Conservation (phyloP, 2,797 vertebrate species). For the Falco columbarius region DNA sequence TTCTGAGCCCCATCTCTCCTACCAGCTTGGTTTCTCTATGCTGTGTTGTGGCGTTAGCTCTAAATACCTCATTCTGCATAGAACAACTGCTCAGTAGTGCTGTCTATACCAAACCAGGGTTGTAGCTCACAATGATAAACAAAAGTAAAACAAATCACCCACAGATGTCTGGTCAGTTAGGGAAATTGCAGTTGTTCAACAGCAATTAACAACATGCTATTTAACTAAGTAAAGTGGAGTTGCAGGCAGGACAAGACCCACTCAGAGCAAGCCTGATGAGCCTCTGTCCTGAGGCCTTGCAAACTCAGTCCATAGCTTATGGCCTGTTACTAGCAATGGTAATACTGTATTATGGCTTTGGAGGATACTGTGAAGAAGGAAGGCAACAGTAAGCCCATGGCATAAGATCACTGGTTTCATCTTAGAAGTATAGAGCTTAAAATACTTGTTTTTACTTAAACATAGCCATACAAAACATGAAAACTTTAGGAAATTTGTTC, state of each 20-base stretch:
- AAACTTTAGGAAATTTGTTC: not conserved
- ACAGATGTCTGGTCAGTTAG: not conserved
- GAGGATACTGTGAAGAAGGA: not conserved
- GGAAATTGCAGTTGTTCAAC: not conserved
- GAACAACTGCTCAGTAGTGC: not conserved
- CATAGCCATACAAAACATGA: not conserved
- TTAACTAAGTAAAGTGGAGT: not conserved
- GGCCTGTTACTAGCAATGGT: not conserved
- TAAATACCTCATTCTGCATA: not conserved
- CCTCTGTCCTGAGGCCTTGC: not conserved
- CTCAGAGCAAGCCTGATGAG: not conserved
- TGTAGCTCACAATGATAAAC: not conserved
- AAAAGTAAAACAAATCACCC: not conserved
- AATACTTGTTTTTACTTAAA: not conserved
- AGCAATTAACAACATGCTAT: too few species aligned
- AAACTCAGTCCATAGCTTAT: not conserved
- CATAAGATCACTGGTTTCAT: not conserved
- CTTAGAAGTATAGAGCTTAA: not conserved
- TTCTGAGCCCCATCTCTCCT: not conserved
- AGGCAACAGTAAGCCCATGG: not conserved
- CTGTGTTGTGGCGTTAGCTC: not conserved
- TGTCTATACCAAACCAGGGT: not conserved
- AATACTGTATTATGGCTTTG: not conserved
- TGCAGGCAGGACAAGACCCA: not conserved
- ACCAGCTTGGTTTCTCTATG: not conserved